Base-by-base conservation (phyloP, 2,113 vertebrate genomes). In the Desmodus rotundus region DNA sequence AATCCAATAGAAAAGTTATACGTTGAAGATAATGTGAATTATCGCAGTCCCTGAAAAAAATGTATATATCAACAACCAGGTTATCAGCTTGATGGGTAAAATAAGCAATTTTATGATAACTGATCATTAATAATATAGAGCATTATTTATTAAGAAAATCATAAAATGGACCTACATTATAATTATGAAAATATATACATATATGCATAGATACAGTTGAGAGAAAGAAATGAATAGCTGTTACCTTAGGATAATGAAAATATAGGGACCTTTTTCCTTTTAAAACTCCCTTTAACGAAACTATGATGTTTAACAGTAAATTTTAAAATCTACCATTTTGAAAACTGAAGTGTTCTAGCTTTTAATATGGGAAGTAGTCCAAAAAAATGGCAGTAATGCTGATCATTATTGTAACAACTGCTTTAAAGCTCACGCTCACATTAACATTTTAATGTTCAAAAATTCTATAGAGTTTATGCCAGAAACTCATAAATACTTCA, bases 361-460 rank as follows among this genome's bases (percentile, higher is more conserved):
- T 96, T 93, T 77, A 50, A 85, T 12, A 12, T 70, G 41, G 56
- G 7, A 72, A 43, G 31, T 67, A 52, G 43, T 74, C 3, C 68
- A 92, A 92, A 89, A 93, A 84, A 82, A 72, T 14, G 33, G 43
- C n/a, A 78, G 24, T 43, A 78, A 77, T 63, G 22, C 16, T 82
- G 31, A 78, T 78, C 36, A 45, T 82, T 81, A 93, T 10, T 50
- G 0, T 47, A 85, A 80, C 41, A 87, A 61, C 7, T 73, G 8
- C 26, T 88, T 94, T 70, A 93, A 94, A 93, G 88, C 1, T 80
- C 68, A 81, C 6, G 38, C 36, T 94, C 67, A 95, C 38, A 89
- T 52, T 22, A 96, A 80, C 28, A 87, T 54, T 86, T 88, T 89
- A 95, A 68, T 83, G 38, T 76, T 95, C 50, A 80, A 80, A 87